A percentile compares a stretch with the other conserved stretches of the same genome.
phyloP scores from a whole-genome alignment of 2,113 vertebrate species.

The Megaptera novaeangliae region DNA sequence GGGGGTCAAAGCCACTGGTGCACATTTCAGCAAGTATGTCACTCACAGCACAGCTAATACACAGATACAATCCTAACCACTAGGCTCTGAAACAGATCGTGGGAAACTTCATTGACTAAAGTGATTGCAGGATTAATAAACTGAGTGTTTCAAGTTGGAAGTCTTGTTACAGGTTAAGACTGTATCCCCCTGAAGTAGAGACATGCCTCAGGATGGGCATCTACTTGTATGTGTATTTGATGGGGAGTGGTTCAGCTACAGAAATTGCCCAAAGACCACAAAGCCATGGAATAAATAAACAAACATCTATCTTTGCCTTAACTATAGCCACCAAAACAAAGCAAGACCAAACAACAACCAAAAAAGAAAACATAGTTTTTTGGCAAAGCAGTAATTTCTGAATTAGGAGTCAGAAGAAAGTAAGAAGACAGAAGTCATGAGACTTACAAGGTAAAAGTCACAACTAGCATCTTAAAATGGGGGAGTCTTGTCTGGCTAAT shows the following conservation, averaged over 20 bases:
- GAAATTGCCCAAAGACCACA: neutral
- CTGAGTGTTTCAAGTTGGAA: neutral
- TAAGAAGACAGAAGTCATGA: neutral
- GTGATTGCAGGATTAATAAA: neutral
- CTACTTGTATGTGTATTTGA: neutral
- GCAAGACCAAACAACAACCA: neutral
- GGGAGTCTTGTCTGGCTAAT: neutral
- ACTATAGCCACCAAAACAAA: neutral
- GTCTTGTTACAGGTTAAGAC: neutral
- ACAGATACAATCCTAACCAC: neutral
- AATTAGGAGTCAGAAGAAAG: neutral
- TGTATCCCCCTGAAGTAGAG: neutral
- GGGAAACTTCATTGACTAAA: neutral
- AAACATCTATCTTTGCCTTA: slow-evolving; percentile 12
- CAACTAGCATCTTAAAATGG: neutral
- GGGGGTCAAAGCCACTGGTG: neutral
- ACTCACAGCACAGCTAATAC: neutral
- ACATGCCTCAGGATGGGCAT: neutral
- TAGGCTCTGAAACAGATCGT: neutral
- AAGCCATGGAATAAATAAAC: neutral
- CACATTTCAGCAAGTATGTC: neutral
- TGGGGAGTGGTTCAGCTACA: neutral
- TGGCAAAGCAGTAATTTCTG: neutral
- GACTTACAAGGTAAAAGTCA: neutral
- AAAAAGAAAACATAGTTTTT: neutral